phyloP scores from a whole-genome alignment of 1,140 invertebrate species.

The Zaprionus inermis region DNA sequence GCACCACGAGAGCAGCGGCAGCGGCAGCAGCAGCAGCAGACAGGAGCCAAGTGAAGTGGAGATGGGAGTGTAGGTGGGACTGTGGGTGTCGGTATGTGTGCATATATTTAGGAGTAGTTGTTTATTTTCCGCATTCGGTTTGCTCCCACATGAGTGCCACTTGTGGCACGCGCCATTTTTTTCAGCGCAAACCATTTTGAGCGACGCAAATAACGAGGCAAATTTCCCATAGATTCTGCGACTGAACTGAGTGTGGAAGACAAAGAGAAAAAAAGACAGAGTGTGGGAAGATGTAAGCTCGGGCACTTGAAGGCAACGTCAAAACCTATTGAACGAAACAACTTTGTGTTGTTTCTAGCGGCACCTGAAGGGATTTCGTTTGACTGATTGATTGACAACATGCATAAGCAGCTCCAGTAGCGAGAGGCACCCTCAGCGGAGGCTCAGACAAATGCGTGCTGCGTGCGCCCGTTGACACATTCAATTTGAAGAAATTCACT shows the following conservation, averaged over 20 bases:
- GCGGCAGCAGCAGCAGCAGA: neutral
- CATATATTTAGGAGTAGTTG: constrained; percentile 37
- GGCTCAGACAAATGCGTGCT: constrained; percentile 57
- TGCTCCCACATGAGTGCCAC: constrained; percentile 59
- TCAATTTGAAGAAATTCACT: neutral
- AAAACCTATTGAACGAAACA: constrained; percentile 27
- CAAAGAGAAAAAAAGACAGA: neutral
- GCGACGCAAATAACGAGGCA: constrained; percentile 61
- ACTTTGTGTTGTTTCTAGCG: constrained; percentile 26
- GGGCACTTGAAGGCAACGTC: constrained; percentile 21
- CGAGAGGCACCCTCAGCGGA: neutral
- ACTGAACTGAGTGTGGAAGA: neutral
- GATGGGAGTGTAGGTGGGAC: neutral
- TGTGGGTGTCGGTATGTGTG: constrained; percentile 4
- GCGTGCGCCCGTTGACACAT: constrained; percentile 50
- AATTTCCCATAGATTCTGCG: constrained; percentile 42
- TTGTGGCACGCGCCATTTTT: constrained; percentile 70
- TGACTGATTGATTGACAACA: constrained; percentile 72
- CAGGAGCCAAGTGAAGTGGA: neutral
- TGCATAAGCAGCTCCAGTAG: constrained; percentile 47
- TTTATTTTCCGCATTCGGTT: constrained; percentile 33
- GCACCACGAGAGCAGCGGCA: neutral
- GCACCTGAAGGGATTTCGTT: constrained; percentile 22
- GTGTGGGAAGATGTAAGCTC: neutral
- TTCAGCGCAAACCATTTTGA: constrained; percentile 31